phyloP scores from a whole-genome alignment of 2,888 invertebrate genomes.

The Charanyca ferruginea region DNA sequence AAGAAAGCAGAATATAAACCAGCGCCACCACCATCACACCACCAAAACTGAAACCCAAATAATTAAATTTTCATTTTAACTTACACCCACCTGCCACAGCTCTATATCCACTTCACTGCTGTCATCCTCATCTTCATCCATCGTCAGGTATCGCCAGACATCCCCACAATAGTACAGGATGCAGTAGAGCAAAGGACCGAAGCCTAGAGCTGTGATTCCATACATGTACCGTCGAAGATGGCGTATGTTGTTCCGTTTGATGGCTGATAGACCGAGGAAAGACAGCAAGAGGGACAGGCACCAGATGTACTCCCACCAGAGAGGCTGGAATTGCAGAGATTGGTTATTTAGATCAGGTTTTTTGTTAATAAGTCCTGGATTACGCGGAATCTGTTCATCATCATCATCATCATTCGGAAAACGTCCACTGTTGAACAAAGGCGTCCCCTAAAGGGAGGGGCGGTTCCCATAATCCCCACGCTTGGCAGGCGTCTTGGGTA shows the following conservation, averaged over 20 bases:
- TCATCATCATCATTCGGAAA: too few species aligned
- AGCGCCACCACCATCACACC: background rate
- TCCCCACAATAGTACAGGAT: constrained; percentile 96
- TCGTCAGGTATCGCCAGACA: constrained; percentile 94
- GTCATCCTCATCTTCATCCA: constrained; percentile 90
- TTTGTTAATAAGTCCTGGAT: too few species aligned
- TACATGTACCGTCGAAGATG: constrained; percentile 95
- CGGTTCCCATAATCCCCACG: too few species aligned
- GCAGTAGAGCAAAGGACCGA: constrained; percentile 96
- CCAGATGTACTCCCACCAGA: constrained; percentile 99
- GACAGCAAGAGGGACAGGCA: constrained; percentile 95
- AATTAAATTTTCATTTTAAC: constrained; percentile 24
- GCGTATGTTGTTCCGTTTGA: constrained; percentile 95
- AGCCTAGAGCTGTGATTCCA: constrained; percentile 93
- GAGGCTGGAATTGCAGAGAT: constrained; percentile 91
- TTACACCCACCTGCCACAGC: constrained; percentile 94
- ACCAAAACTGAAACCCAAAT: constrained; percentile 7
- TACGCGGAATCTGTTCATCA: too few species aligned
- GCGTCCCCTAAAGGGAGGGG: too few species aligned
- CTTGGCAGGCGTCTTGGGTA: too few species aligned
- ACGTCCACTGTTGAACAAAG: too few species aligned
- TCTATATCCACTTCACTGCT: constrained; percentile 92
- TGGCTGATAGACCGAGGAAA: constrained; percentile 96
- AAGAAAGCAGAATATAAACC: constrained; percentile 23
- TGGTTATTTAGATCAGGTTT: background rate